A percentile compares a stretch with the other conserved stretches of the same genome.
Conservation (phyloP, 2,888 invertebrate genomes). For the Drosophila birchii region DNA sequence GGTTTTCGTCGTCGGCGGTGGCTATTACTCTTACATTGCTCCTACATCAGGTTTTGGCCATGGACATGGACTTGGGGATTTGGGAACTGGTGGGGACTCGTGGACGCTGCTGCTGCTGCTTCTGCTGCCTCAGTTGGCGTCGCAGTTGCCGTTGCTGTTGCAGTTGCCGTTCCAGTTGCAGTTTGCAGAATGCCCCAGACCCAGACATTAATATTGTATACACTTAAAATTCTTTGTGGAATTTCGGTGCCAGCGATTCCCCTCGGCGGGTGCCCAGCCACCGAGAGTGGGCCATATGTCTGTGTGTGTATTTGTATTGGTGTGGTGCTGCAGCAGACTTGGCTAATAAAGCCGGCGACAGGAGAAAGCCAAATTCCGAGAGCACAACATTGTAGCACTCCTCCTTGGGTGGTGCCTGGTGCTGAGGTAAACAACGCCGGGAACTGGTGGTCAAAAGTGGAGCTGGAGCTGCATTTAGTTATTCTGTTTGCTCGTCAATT, state of each 20-base stretch:
- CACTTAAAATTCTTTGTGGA: slow-evolving; percentile 80
- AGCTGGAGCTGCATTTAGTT: slow-evolving; percentile 64
- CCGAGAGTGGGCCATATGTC: slow-evolving; percentile 19
- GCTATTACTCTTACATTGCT: slow-evolving; percentile 70
- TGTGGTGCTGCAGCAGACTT: slow-evolving; percentile 57
- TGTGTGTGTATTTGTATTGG: slow-evolving; percentile 4
- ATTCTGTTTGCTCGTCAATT: slow-evolving; percentile 73
- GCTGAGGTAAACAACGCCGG: slow-evolving; percentile 30
- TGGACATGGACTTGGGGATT: slow-evolving; percentile 53
- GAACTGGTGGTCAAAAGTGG: slow-evolving; percentile 15
- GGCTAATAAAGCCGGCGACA: slow-evolving; percentile 79
- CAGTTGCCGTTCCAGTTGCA: slow-evolving; percentile 29
- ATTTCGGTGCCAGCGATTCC: slow-evolving; percentile 77
- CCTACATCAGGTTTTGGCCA: slow-evolving; percentile 65
- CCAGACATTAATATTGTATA: slow-evolving; percentile 77
- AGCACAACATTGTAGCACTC: slow-evolving; percentile 75
- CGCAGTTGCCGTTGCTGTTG: slow-evolving; percentile 19
- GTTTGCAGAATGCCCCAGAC: slow-evolving; percentile 66
- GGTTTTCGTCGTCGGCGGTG: slow-evolving; percentile 40
- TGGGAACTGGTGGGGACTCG: slow-evolving; percentile 13
- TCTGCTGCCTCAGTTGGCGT: slow-evolving; percentile 28
- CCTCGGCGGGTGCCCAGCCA: slow-evolving; percentile 13
- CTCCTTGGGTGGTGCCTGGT: slow-evolving; percentile 43
- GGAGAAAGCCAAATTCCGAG: slow-evolving; percentile 83
- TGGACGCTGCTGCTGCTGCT: slow-evolving; percentile 41